Conservation (phyloP, 1,140 invertebrate genomes). For the Idris sp. region DNA sequence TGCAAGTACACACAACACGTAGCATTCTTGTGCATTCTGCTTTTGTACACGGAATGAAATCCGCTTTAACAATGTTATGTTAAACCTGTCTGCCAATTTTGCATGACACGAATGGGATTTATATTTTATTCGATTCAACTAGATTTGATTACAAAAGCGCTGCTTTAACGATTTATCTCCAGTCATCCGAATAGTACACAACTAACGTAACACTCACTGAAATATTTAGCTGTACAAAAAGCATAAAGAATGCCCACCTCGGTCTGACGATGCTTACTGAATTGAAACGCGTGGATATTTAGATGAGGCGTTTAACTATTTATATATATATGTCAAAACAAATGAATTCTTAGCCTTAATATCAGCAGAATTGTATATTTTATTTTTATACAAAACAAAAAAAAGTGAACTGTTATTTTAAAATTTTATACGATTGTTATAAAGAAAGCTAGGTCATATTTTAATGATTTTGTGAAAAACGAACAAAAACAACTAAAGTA, state of each 20-base stretch:
- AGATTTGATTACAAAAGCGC: conserved; percentile 59
- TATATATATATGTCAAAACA: conserved; percentile 31
- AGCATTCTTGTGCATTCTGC: conserved; percentile 48
- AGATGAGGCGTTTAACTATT: no score
- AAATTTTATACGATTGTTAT: no score
- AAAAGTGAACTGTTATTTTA: no score
- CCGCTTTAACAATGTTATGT: conserved; percentile 62
- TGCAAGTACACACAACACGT: conserved; percentile 34
- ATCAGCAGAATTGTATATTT: conserved; percentile 10
- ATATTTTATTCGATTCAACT: conserved; percentile 60
- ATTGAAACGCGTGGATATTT: conserved; percentile 44
- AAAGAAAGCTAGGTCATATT: no score
- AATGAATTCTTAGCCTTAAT: conserved; percentile 44
- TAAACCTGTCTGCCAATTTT: conserved; percentile 60
- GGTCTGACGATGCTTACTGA: conserved; percentile 41
- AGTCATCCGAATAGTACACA: conserved; percentile 55
- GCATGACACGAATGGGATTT: conserved; percentile 57
- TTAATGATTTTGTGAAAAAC: no score
- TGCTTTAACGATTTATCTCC: conserved; percentile 62
- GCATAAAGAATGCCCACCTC: conserved; percentile 51
- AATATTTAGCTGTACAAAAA: conserved; percentile 55
- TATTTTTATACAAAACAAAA: no score
- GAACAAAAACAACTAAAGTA: no score
- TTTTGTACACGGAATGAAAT: conserved; percentile 46
- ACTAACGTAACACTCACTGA: conserved; percentile 58